Conservation (phyloP, 1,140 invertebrate species). For the Protaetia brevitarsis region DNA sequence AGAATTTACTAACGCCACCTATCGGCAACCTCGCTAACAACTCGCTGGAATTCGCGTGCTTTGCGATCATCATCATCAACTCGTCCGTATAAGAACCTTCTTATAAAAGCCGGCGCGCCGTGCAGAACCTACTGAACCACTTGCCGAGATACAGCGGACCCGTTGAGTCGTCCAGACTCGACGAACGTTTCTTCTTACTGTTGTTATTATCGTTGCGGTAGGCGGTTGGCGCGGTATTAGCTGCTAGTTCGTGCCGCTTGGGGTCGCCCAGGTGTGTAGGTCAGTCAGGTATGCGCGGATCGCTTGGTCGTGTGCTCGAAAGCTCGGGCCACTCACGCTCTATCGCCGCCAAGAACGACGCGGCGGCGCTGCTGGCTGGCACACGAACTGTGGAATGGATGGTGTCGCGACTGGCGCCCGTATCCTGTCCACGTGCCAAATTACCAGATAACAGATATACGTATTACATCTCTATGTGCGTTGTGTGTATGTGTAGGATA, state of each 20-base stretch:
- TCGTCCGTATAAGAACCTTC: too few relatives aligned
- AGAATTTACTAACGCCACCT: background rate
- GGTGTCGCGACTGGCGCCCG: background rate
- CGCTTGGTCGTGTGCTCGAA: background rate
- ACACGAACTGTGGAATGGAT: background rate
- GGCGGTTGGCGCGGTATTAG: too few relatives aligned
- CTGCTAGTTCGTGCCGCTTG: too few relatives aligned
- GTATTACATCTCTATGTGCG: background rate
- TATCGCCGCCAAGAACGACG: too few relatives aligned
- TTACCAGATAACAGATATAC: background rate
- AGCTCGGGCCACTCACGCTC: background rate
- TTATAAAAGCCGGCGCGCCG: too few relatives aligned
- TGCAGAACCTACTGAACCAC: slow-evolving; percentile 9
- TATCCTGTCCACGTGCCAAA: slow-evolving; percentile 15
- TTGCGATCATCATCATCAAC: too few relatives aligned
- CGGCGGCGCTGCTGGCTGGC: too few relatives aligned
- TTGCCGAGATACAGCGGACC: background rate
- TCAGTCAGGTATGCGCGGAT: background rate
- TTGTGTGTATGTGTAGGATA: background rate
- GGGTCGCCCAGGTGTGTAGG: slow-evolving; percentile 1
- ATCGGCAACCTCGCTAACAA: background rate
- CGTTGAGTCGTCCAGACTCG: background rate
- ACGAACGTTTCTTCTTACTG: background rate
- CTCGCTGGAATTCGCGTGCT: background rate
- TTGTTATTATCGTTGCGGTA: background rate